Evolutionary conservation across 2,888 invertebrate genomes (phyloP).

Genomic region (Ditula angustiorana): DNA sequence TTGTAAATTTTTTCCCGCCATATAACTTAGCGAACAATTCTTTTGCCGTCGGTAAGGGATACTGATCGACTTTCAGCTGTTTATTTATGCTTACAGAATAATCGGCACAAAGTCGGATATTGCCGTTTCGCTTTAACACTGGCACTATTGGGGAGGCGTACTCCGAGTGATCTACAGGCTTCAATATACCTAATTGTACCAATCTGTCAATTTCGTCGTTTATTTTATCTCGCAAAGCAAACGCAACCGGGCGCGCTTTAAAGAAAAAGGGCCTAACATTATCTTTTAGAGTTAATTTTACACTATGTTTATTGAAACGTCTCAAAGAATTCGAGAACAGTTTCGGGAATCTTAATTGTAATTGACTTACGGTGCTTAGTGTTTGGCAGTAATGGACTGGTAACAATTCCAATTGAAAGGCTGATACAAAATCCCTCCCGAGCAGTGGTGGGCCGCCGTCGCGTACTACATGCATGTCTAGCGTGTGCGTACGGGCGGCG

Average conservation of each 20-base stretch:
- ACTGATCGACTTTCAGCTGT: conserved; percentile 38
- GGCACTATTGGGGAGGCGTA: too few species aligned
- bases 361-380: background rate
- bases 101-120: too few species aligned
- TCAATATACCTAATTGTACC: too few species aligned
- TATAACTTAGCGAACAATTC: conserved; percentile 37
- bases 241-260: conserved; percentile 38
- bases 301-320: conserved; percentile 21
- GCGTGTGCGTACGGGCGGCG: conserved; percentile 1
- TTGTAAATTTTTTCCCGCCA: conserved; percentile 33
- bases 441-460: too few species aligned
- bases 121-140: too few species aligned
- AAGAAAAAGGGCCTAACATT: conserved; percentile 35
- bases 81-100: too few species aligned
- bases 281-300: conserved; percentile 19
- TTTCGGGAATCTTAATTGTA: conserved; percentile 21
- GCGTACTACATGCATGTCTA: conserved; percentile 34
- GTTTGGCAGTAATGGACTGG: conserved; percentile 8
- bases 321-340: conserved; percentile 32
- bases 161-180: too few species aligned
- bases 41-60: conserved; percentile 40
- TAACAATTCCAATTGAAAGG: conserved; percentile 31
- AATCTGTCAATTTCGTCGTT: too few species aligned
- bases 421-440: conserved; percentile 43
- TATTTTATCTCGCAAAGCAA: too few species aligned